A percentile compares a stretch with the other conserved stretches of the same genome.
phyloP scores from a whole-genome alignment of 37 sponge, comb jelly and placozoan genomes.

The Diacarnus erythraeanus region DNA sequence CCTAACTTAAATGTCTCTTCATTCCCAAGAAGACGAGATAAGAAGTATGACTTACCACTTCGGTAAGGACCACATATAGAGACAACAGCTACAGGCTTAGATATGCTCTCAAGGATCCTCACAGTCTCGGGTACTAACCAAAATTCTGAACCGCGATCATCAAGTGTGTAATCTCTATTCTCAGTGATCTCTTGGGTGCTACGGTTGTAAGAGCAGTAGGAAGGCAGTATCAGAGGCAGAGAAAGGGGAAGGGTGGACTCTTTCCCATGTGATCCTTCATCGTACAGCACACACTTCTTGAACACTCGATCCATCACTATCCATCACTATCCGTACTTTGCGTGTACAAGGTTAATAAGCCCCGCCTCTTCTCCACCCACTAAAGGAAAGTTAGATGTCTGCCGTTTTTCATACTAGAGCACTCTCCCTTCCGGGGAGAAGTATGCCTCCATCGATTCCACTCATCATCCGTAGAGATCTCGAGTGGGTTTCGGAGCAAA shows the following conservation, averaged over 20 bases:
- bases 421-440: background rate
- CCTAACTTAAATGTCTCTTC: background rate
- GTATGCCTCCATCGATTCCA: conserved; percentile 1
- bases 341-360: background rate
- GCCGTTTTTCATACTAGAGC: background rate
- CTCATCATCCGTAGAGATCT: background rate
- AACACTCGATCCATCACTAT: background rate
- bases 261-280: background rate
- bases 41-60: conserved; percentile 14
- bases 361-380: background rate
- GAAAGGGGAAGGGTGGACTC: background rate
- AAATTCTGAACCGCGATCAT: no score
- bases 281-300: background rate
- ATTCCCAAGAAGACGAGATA: background rate
- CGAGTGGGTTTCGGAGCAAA: background rate
- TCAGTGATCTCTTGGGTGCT: background rate
- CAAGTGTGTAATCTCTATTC: no score
- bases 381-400: background rate
- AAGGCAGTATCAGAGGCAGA: background rate
- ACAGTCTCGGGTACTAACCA: no score
- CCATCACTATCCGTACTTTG: background rate
- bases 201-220: background rate
- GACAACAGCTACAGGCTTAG: background rate
- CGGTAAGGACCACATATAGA: background rate
- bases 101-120: no score